Percentiles rank a stretch among this genome's conserved stretches.
Conservation (phyloP, 2,113 vertebrate species). For the Cheilinus undulatus region DNA sequence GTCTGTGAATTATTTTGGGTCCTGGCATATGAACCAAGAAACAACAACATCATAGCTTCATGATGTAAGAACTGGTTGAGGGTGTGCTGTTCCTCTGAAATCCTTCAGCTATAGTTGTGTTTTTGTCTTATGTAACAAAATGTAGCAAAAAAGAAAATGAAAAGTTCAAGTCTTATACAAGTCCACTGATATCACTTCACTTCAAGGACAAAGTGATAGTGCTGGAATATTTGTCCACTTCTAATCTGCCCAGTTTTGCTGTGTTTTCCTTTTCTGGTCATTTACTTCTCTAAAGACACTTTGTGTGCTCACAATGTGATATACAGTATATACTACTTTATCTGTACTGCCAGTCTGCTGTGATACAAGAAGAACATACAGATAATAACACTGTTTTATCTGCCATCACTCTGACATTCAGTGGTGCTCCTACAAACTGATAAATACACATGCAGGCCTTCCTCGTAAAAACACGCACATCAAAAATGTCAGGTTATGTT, state of each 20-base stretch:
- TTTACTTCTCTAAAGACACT: constrained; percentile 5
- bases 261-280: constrained; percentile 42
- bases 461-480: no score
- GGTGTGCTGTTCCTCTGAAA: constrained; percentile 15
- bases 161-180: not conserved
- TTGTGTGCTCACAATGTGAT: not conserved
- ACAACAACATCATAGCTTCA: not conserved
- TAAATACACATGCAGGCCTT: no score
- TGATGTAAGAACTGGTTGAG: not conserved
- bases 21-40: constrained; percentile 22
- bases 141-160: not conserved
- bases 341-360: constrained; percentile 12
- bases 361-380: constrained; percentile 16
- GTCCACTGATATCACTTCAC: constrained; percentile 12
- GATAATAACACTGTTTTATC: constrained; percentile 33
- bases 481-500: no score
- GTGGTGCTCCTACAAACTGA: constrained; percentile 17
- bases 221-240: not conserved
- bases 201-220: constrained; percentile 34
- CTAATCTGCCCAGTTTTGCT: not conserved
- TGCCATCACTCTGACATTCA: constrained; percentile 3
- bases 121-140: constrained; percentile 1
- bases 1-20: constrained; percentile 41
- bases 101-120: not conserved
- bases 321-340: constrained; percentile 18